A percentile compares a stretch with the other conserved stretches of the same genome.
These are phyloP conservation scores for Acanthopleura granulata DNA, from an alignment of 2,888 invertebrate genomes.

Conservation along the genomic window DNA sequence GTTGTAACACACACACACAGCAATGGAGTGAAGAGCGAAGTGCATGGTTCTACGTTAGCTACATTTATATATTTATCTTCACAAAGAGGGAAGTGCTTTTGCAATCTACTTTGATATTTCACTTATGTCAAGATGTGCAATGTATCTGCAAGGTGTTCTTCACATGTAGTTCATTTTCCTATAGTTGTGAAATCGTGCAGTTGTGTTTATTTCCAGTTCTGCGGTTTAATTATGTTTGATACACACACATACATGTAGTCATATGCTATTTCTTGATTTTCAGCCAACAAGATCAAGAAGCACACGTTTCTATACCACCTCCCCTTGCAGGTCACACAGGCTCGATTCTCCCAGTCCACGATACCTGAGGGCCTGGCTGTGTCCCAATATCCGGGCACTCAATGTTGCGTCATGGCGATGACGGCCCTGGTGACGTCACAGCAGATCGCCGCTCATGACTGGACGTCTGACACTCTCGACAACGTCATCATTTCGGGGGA, in stretches of 20 bases:
- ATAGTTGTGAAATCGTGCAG: too few relatives aligned
- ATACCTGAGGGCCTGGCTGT: neutral
- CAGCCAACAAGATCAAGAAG: conserved; percentile 13
- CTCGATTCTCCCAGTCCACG: conserved; percentile 1
- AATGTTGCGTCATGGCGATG: conserved; percentile 13
- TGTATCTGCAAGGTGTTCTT: neutral
- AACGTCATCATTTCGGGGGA: neutral
- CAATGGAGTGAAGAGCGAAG: too few relatives aligned
- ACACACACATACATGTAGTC: too few relatives aligned
- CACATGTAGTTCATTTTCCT: neutral
- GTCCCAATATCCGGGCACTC: conserved; percentile 2
- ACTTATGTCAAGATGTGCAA: too few relatives aligned
- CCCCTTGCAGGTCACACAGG: neutral
- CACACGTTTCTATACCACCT: conserved; percentile 9
- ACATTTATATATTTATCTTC: too few relatives aligned
- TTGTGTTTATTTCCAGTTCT: too few relatives aligned
- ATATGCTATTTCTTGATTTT: neutral
- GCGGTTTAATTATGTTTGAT: too few relatives aligned
- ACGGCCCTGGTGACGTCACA: neutral
- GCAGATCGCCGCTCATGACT: neutral
- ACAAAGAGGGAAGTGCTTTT: too few relatives aligned
- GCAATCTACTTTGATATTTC: too few relatives aligned
- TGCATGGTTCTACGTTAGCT: too few relatives aligned
- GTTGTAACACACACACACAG: too few relatives aligned
- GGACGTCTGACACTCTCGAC: neutral